phyloP scores from a whole-genome alignment of 2,888 invertebrate genomes.

The Ophion slaviceki region DNA sequence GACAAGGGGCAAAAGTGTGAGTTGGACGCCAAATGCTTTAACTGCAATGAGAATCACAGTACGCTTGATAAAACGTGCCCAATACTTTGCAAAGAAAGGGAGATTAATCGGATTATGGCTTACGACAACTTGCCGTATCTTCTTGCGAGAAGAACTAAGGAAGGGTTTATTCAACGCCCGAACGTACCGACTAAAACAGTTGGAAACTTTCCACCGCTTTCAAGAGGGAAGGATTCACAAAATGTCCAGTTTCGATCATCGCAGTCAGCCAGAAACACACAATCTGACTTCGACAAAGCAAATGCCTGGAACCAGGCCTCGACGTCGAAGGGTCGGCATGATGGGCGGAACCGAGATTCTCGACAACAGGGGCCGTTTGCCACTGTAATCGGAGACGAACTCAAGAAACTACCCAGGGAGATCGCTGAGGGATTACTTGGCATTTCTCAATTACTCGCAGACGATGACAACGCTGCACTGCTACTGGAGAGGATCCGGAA shows the following conservation, averaged over 20 bases:
- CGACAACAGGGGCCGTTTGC: background rate
- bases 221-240: background rate
- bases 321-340: background rate
- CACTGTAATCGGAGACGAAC: background rate
- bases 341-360: background rate
- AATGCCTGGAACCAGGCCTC: too few relatives aligned
- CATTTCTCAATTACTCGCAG: background rate
- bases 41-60: constrained; percentile 22
- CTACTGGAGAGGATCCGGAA: constrained; percentile 21
- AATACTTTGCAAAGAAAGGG: background rate
- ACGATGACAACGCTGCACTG: constrained; percentile 1
- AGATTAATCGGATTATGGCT: constrained; percentile 17
- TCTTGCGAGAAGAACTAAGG: background rate
- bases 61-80: constrained; percentile 33
- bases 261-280: background rate
- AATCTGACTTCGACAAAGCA: background rate
- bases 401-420: background rate
- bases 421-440: background rate
- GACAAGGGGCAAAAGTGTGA: constrained; percentile 19
- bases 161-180: background rate
- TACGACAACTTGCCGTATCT: constrained; percentile 14
- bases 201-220: constrained; percentile 14
- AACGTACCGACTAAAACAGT: background rate
- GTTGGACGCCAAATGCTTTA: constrained; percentile 19
- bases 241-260: background rate